A percentile compares a stretch with the other conserved stretches of the same genome.
These are phyloP conservation scores for Tympanoctomys barrerae DNA, from an alignment of 2,797 vertebrate species.

Conservation along the genomic window DNA sequence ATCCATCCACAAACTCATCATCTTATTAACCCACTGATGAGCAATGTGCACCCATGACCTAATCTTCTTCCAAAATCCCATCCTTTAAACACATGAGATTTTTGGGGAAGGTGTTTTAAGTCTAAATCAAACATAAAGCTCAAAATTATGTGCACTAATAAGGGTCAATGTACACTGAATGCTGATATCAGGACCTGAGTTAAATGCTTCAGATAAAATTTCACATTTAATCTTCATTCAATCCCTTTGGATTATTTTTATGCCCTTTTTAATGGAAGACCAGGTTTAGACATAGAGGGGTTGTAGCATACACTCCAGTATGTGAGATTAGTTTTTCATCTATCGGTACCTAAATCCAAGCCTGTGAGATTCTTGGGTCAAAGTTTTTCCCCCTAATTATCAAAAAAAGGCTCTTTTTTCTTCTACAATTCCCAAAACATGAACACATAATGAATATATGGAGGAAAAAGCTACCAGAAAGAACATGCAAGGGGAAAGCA, in stretches of 20 bases:
- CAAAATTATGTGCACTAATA: neutral
- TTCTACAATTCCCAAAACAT: neutral
- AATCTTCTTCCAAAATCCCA: neutral
- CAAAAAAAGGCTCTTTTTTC: neutral
- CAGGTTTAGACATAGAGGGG: neutral
- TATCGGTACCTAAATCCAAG: neutral
- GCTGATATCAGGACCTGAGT: neutral
- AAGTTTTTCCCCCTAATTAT: neutral
- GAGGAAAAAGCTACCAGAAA: neutral
- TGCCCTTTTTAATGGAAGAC: neutral
- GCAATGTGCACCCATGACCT: neutral
- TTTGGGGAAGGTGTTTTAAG: neutral
- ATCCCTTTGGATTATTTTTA: neutral
- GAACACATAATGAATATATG: neutral
- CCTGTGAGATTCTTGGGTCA: neutral
- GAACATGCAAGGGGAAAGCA: neutral
- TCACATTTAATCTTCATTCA: neutral
- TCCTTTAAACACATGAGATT: neutral
- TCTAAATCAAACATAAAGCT: neutral
- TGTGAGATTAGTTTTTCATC: neutral
- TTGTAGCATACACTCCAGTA: neutral
- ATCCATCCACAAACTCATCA: neutral
- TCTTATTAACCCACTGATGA: neutral
- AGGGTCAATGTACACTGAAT: neutral
- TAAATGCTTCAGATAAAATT: neutral